Conservation (phyloP, 2,113 vertebrate species). For the Microtus richardsoni region DNA sequence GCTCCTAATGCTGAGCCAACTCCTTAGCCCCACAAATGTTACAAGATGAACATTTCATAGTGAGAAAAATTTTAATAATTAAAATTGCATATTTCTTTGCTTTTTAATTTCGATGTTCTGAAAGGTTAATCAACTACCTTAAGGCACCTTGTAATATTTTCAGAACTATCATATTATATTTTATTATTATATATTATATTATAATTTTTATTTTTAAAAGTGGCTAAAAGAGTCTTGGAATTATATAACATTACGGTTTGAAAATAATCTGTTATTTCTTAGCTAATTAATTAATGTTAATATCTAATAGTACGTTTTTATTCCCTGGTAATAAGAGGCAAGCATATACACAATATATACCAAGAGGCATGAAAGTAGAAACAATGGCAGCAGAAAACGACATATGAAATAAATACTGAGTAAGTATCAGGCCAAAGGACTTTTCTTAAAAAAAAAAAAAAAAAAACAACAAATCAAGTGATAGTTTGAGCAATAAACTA, state of each 20-base stretch:
- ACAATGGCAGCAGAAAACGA: not conserved
- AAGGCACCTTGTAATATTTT: not conserved
- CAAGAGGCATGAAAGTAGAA: conserved; percentile 44
- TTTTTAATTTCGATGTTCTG: conserved; percentile 6
- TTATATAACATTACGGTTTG: not conserved
- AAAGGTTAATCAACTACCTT: not conserved
- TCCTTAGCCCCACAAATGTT: not conserved
- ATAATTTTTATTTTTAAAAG: too few species aligned
- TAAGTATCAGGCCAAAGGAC: conserved; percentile 20
- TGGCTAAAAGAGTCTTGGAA: not conserved
- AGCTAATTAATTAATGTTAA: not conserved
- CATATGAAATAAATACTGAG: conserved; percentile 5
- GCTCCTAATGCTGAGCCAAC: not conserved
- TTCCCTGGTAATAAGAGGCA: not conserved
- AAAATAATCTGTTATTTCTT: conserved; percentile 37
- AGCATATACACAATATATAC: not conserved
- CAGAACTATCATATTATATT: not conserved
- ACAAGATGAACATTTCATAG: not conserved
- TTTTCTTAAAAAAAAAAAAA: not conserved
- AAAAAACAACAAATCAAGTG: not conserved
- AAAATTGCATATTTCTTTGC: not conserved
- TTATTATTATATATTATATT: too few species aligned
- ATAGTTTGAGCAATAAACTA: conserved; percentile 17
- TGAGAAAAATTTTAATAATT: conserved; percentile 10
- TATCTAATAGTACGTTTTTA: not conserved